Evolutionary conservation across 2,797 vertebrate genomes (phyloP).

Genomic region (Hapalemur alaotrensis): DNA sequence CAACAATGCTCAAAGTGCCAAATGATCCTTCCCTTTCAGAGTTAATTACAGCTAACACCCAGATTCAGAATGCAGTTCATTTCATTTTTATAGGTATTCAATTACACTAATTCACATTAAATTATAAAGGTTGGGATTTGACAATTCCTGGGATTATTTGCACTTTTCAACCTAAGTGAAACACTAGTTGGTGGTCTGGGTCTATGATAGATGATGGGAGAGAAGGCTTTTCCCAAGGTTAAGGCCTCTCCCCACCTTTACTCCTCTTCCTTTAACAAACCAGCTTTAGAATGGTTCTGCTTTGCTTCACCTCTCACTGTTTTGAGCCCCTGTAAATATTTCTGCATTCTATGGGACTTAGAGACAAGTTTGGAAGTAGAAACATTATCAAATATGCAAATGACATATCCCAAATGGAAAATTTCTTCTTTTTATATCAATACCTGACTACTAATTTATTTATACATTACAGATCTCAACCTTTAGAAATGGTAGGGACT

Average conservation of each 20-base stretch:
- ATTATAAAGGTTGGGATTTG: neutral
- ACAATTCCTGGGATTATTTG: neutral
- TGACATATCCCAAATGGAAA: neutral
- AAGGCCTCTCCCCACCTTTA: neutral
- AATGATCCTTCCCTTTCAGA: neutral
- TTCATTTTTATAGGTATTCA: neutral
- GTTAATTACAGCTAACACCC: neutral
- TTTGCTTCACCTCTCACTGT: neutral
- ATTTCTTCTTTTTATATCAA: neutral
- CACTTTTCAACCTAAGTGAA: neutral
- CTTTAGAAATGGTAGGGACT: neutral
- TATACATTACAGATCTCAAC: neutral
- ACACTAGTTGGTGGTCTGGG: neutral
- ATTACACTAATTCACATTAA: neutral
- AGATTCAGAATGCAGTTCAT: neutral
- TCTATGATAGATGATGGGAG: neutral
- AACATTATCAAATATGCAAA: neutral
- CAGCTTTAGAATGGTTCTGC: neutral
- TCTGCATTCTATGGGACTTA: neutral
- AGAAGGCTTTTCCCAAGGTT: neutral
- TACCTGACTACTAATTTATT: neutral
- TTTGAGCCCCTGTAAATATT: conserved; percentile 1
- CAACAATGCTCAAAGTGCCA: neutral
- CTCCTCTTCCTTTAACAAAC: neutral
- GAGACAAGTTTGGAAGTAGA: neutral